phyloP scores from a whole-genome alignment of 2,888 invertebrate species.

The Philhelius pedissequus region DNA sequence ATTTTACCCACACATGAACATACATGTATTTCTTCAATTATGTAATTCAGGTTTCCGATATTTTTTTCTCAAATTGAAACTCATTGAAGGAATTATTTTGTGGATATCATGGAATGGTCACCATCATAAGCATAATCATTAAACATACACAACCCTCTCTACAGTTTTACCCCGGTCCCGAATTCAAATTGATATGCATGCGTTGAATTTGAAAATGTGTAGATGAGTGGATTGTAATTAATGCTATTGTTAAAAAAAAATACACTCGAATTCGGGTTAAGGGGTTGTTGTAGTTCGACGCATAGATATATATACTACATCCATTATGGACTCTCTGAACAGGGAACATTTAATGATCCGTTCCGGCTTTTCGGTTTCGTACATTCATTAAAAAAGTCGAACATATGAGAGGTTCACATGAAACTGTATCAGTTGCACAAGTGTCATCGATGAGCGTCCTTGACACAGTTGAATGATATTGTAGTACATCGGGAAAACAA shows the following conservation, averaged over 20 bases:
- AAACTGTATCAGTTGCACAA: conserved; percentile 67
- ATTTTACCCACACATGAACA: too few relatives aligned
- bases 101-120: not conserved
- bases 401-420: conserved; percentile 66
- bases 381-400: conserved; percentile 56
- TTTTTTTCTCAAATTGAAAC: not conserved
- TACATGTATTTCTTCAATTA: too few relatives aligned
- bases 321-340: not conserved
- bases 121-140: not conserved
- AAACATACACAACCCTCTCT: not conserved
- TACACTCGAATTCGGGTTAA: conserved; percentile 3
- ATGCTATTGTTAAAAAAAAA: conserved; percentile 61
- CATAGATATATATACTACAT: conserved; percentile 1
- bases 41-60: too few relatives aligned
- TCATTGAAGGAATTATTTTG: not conserved
- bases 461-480: conserved; percentile 50
- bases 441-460: conserved; percentile 58
- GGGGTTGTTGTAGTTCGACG: conserved; percentile 44
- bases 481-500: conserved; percentile 25
- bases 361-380: conserved; percentile 45
- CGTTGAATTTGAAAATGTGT: conserved; percentile 64
- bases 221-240: conserved; percentile 68
- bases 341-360: conserved; percentile 65
- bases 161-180: not conserved
- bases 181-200: conserved; percentile 59